Percentiles rank a stretch among this genome's conserved stretches.
phyloP scores from a whole-genome alignment of 2,888 invertebrate species.

The Tenthredo scrophulariae region DNA sequence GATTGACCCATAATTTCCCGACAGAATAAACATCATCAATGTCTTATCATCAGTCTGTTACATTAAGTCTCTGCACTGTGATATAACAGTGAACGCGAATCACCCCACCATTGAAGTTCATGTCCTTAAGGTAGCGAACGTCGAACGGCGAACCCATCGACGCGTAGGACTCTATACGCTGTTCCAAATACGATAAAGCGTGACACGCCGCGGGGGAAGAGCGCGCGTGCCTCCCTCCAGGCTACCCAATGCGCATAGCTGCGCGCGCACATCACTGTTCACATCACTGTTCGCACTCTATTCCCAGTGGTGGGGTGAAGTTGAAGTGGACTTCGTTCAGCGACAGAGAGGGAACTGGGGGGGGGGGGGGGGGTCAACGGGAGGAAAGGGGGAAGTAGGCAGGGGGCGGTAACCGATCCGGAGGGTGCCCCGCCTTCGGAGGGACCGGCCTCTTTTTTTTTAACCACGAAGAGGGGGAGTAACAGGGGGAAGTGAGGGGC shows the following conservation, averaged over 20 bases:
- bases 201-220: conserved; percentile 55
- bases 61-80: background rate
- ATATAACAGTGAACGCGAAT: conserved; percentile 11
- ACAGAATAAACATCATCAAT: background rate
- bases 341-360: conserved; percentile 62
- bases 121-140: background rate
- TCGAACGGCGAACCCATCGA: conserved; percentile 35
- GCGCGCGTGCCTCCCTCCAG: conserved; percentile 67
- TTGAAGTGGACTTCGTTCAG: conserved; percentile 63
- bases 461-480: conserved; percentile 61
- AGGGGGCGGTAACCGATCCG: conserved; percentile 72
- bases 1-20: background rate
- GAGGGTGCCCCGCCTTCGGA: conserved; percentile 67
- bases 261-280: conserved; percentile 73
- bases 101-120: conserved; percentile 14
- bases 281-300: conserved; percentile 62
- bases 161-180: background rate
- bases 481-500: conserved; percentile 54
- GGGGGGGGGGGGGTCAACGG: background rate
- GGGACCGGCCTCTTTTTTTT: conserved; percentile 74
- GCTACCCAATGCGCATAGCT: conserved; percentile 57
- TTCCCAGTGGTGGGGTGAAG: conserved; percentile 62
- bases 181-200: conserved; percentile 29
- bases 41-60: background rate
- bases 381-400: conserved; percentile 71